Percentiles rank a stretch among this genome's conserved stretches.
These are phyloP conservation scores for Apolygus lucorum DNA, from an alignment of 1,140 invertebrate genomes.

Conservation along the genomic window DNA sequence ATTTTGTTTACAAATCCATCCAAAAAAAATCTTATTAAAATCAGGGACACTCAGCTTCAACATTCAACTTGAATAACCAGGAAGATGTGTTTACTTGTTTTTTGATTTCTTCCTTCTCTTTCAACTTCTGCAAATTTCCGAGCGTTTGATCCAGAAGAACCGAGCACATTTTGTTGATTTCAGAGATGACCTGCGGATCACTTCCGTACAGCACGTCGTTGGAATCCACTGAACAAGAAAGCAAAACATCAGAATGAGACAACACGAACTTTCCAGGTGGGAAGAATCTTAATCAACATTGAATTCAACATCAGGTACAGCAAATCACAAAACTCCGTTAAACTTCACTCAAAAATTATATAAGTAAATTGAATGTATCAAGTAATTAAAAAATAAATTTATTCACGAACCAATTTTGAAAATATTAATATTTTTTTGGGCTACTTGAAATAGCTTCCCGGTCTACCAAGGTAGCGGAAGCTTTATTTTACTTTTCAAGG, in stretches of 20 bases:
- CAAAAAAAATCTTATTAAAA: not conserved
- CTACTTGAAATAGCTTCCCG: too few relatives aligned
- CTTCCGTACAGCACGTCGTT: slow-evolving; percentile 89
- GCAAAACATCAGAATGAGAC: not conserved
- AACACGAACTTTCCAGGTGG: not conserved
- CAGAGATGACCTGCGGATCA: slow-evolving; percentile 73
- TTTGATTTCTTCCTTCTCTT: slow-evolving; percentile 48
- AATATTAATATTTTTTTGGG: too few relatives aligned
- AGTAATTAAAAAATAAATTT: too few relatives aligned
- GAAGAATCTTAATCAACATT: slow-evolving; percentile 3
- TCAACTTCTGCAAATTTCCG: slow-evolving; percentile 56
- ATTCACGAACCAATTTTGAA: too few relatives aligned
- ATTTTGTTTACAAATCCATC: not conserved
- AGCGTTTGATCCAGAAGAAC: slow-evolving; percentile 71
- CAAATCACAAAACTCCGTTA: too few relatives aligned
- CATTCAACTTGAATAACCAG: too few relatives aligned
- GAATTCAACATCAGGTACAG: too few relatives aligned
- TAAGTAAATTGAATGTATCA: too few relatives aligned
- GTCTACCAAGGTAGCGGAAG: too few relatives aligned
- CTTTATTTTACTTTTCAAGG: too few relatives aligned
- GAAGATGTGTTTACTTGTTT: slow-evolving; percentile 44
- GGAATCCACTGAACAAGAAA: slow-evolving; percentile 64
- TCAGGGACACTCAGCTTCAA: not conserved
- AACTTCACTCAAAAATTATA: too few relatives aligned
- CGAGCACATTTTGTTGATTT: slow-evolving; percentile 68